phyloP scores from a whole-genome alignment of 2,888 invertebrate species.

The Anoncus sp. region DNA sequence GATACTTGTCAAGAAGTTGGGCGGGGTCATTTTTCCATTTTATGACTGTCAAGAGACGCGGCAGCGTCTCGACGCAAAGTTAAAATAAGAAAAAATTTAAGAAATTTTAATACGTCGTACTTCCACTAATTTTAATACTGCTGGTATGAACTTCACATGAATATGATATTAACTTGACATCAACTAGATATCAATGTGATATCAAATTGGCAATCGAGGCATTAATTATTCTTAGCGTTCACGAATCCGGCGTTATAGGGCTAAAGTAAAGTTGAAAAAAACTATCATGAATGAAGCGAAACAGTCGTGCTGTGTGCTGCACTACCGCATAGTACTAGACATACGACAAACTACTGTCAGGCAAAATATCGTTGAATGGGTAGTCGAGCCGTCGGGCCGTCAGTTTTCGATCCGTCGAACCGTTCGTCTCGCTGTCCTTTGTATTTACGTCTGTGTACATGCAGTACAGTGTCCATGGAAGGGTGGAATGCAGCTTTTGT shows the following conservation, averaged over 20 bases:
- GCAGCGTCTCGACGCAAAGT: too few relatives aligned
- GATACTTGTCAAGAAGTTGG: too few relatives aligned
- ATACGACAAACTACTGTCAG: conserved; percentile 21
- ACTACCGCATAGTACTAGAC: conserved; percentile 5
- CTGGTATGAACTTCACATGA: not conserved
- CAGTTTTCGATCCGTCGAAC: conserved; percentile 53
- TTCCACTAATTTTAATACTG: too few relatives aligned
- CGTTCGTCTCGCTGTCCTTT: conserved; percentile 27
- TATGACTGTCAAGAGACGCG: too few relatives aligned
- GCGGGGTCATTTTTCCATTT: too few relatives aligned
- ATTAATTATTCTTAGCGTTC: not conserved
- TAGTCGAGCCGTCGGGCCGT: conserved; percentile 38
- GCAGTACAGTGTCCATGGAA: not conserved
- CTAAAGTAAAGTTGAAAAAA: not conserved
- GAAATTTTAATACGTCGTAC: too few relatives aligned
- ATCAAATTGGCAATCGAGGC: not conserved
- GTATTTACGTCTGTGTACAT: conserved; percentile 3
- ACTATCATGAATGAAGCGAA: conserved; percentile 8
- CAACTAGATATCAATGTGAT: not conserved
- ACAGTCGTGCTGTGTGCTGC: not conserved
- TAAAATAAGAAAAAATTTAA: too few relatives aligned
- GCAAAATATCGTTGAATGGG: conserved; percentile 52
- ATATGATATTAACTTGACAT: not conserved
- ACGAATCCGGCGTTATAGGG: not conserved
- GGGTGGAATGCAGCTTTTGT: conserved; percentile 30